Evolutionary conservation across 2,888 invertebrate genomes (phyloP).

Genomic region (Agonopterix heracliana): DNA sequence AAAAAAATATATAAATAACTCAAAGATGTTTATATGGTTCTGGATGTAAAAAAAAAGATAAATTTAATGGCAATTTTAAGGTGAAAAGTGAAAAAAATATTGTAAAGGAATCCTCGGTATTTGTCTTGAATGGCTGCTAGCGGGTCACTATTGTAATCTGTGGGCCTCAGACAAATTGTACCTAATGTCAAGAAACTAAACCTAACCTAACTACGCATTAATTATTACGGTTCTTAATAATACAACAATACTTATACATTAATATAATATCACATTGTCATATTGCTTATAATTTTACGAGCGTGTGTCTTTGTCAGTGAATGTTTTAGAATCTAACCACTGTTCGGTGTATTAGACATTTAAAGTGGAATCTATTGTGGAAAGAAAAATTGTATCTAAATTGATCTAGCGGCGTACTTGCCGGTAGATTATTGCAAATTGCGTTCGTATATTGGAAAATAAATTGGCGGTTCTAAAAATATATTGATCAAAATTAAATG

Average conservation of each 20-base stretch:
- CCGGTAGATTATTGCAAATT: conserved; percentile 39
- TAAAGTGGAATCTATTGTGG: conserved; percentile 56
- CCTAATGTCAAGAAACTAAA: conserved; percentile 61
- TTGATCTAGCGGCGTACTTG: conserved; percentile 27
- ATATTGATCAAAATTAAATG: conserved; percentile 60
- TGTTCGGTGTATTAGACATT: conserved; percentile 69
- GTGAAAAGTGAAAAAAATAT: conserved; percentile 47
- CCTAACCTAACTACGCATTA: conserved; percentile 72
- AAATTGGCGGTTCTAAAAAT: conserved; percentile 59
- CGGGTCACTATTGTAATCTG: conserved; percentile 74
- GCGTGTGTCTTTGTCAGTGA: conserved; percentile 77
- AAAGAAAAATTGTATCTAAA: conserved; percentile 48
- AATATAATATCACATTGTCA: conserved; percentile 76
- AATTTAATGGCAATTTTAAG: conserved; percentile 68
- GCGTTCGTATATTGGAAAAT: conserved; percentile 48
- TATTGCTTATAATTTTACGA: conserved; percentile 75
- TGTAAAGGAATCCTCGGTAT: conserved; percentile 68
- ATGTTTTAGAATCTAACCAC: conserved; percentile 71
- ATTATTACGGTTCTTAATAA: conserved; percentile 72
- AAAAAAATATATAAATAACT: conserved; percentile 75
- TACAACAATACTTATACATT: conserved; percentile 71
- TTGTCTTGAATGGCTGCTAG: conserved; percentile 68
- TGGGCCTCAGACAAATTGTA: conserved; percentile 66
- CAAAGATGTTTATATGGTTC: conserved; percentile 78
- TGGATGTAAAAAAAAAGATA: conserved; percentile 71